Evolutionary conservation across 2,888 invertebrate genomes (phyloP), one percentile per base, ranked within the genome.

Genomic region (Aricia artaxerxes): DNA sequence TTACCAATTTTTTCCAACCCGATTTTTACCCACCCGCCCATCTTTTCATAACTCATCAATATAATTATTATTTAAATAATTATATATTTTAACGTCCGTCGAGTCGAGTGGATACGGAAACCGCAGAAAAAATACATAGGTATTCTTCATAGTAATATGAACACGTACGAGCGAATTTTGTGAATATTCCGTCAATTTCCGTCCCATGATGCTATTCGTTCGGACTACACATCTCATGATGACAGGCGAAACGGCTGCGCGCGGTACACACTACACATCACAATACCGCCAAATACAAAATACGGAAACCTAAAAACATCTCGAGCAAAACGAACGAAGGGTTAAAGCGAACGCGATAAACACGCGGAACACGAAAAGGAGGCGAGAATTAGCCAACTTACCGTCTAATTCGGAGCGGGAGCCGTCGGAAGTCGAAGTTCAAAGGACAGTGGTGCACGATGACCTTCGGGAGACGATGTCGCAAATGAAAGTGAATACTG

Each of bases 401-500:
- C 92, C 90, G 92, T 92, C 91, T 92, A 90, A 92, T 92, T 89
- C 89, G 49, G 73, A 91, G 91, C 90, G 92, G 89, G 87, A 87
- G 88, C 89, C 91, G 92, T 88, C 89, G 91, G 89, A 88, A 88
- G 85, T 91, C 79, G 81, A 82, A 83, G 82, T 85, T 86, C 83
- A 82, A 73, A 61, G 53, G 79, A 80, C 78, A 80, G 80, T 78
- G 78, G 73, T 79, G 57, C 60, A 61, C 78, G 88, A 89, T 94
- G 94, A 94, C 94, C 94, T 94, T 94, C 93, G 92, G 89, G 91
- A 91, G 85, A 90, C 92, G 93, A 92, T 93, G 92, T 93, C 94
- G 91, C 94, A 92, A 94, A 94, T 93, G 94, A 95, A 94, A 95
- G 94, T 94, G 95, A 95, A 94, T 93, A 89, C 90, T 94, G 95